Conservation (phyloP, 1,140 invertebrate species). For the Aphelenchoides avenae region DNA sequence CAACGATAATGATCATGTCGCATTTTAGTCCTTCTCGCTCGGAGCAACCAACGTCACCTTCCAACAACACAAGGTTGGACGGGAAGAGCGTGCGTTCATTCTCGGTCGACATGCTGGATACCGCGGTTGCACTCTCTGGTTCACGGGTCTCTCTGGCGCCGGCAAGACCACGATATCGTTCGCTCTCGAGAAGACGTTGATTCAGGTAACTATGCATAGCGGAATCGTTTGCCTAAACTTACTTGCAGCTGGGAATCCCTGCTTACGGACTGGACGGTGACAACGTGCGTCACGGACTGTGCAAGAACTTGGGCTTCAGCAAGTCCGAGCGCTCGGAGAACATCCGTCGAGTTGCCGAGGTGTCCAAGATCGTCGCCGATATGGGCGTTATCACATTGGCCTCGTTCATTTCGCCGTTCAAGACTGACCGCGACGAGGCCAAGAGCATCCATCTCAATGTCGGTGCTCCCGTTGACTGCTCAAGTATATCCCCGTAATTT, state of each 20-base stretch:
- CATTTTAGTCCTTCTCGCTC: constrained; percentile 26
- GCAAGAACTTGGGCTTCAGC: constrained; percentile 83
- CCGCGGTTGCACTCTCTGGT: constrained; percentile 75
- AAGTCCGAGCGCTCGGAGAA: constrained; percentile 91
- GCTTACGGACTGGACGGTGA: constrained; percentile 92
- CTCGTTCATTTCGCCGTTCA: constrained; percentile 91
- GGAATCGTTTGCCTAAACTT: neutral
- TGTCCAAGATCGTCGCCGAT: constrained; percentile 91
- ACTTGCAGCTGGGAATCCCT: constrained; percentile 75
- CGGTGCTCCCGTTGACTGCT: neutral
- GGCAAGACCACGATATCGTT: constrained; percentile 96
- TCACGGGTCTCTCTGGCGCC: constrained; percentile 70
- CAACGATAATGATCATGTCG: neutral
- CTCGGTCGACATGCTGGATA: constrained; percentile 85
- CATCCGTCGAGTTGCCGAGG: constrained; percentile 88
- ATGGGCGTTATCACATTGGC: constrained; percentile 87
- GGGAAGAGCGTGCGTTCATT: constrained; percentile 82
- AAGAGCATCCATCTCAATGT: neutral
- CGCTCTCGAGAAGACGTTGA: constrained; percentile 81
- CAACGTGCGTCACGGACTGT: constrained; percentile 79
- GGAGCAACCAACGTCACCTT: constrained; percentile 51
- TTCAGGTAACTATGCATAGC: neutral
- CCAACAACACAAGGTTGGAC: constrained; percentile 87
- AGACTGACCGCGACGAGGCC: constrained; percentile 67
- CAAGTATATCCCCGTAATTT: too few species aligned